Evolutionary conservation across 2,888 invertebrate genomes (phyloP).

Genomic region (Drosophila planitibia): DNA sequence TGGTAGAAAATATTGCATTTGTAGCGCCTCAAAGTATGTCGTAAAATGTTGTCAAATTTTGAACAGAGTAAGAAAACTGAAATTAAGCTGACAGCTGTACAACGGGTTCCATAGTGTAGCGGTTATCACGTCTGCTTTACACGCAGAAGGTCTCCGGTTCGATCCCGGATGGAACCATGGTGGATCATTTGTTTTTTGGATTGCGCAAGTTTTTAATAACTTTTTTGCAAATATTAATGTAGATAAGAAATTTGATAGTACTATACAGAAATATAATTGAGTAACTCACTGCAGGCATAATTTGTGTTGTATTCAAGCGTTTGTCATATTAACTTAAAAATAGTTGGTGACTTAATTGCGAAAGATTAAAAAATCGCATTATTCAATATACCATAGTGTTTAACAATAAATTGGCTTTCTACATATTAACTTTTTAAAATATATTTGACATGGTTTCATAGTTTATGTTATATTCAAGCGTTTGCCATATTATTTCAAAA

Average conservation of each 20-base stretch:
- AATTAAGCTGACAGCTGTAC: not conserved
- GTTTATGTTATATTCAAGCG: not conserved
- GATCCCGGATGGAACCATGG: constrained; percentile 72
- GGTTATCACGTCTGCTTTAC: constrained; percentile 86
- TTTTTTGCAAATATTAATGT: not conserved
- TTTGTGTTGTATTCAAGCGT: not conserved
- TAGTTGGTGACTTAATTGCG: not conserved
- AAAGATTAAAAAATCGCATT: not conserved
- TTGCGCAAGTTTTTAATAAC: not conserved
- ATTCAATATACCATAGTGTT: not conserved
- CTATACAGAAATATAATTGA: not conserved
- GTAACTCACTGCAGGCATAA: not conserved
- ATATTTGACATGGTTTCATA: not conserved
- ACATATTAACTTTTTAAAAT: not conserved
- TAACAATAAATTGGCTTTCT: not conserved
- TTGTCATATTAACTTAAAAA: not conserved
- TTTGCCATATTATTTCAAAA: not conserved
- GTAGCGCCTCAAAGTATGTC: constrained; percentile 17
- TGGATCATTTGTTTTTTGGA: not conserved
- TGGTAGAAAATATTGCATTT: not conserved
- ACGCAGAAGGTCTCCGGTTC: constrained; percentile 86
- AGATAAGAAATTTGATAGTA: not conserved
- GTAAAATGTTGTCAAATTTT: not conserved
- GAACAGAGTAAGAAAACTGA: constrained; percentile 45
- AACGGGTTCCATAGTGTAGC: constrained; percentile 85